A percentile compares a stretch with the other conserved stretches of the same genome.
Evolutionary conservation across 2,888 invertebrate species (phyloP).

Genomic region (Muschampia plurimacula): DNA sequence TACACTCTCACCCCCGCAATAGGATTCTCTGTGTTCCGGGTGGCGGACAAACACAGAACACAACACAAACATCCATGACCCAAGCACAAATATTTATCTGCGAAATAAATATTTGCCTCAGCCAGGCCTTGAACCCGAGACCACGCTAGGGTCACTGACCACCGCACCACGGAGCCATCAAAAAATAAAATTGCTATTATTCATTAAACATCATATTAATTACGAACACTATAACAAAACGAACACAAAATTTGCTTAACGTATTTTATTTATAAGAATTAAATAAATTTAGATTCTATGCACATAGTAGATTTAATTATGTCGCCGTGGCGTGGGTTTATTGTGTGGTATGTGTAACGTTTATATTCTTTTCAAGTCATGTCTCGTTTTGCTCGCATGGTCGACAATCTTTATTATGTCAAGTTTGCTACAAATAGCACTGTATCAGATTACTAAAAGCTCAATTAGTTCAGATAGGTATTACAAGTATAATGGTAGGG

Average conservation of each 20-base stretch:
- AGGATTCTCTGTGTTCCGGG: too few relatives aligned
- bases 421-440: conserved; percentile 7
- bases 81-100: too few relatives aligned
- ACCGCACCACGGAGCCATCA: too few relatives aligned
- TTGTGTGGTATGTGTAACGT: conserved; percentile 3
- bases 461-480: background rate
- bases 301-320: background rate
- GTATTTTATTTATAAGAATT: background rate
- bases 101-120: too few relatives aligned
- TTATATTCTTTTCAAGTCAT: conserved; percentile 9
- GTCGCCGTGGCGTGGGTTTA: background rate
- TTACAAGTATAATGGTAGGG: background rate
- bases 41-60: too few relatives aligned
- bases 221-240: too few relatives aligned
- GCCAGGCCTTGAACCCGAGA: too few relatives aligned
- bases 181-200: too few relatives aligned
- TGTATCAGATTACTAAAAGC: background rate
- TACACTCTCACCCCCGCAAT: too few relatives aligned
- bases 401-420: conserved; percentile 2
- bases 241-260: background rate
- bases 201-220: background rate
- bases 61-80: too few relatives aligned
- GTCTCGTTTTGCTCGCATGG: conserved; percentile 8
- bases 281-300: background rate
- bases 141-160: too few relatives aligned